Conservation (phyloP, 2,888 invertebrate genomes). For the Plebejus anna region DNA sequence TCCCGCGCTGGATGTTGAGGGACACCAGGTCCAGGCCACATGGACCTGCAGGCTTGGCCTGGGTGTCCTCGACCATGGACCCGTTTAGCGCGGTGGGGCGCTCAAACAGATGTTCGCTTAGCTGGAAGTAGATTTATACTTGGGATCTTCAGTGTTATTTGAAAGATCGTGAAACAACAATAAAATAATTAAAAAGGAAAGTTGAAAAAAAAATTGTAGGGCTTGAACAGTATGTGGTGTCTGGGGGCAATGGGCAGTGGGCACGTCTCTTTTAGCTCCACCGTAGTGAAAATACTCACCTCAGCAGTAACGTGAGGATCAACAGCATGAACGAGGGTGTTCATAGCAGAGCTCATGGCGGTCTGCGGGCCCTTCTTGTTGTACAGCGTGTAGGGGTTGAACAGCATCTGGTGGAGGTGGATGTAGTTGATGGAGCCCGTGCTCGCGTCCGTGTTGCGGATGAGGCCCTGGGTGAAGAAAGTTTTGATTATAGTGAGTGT, state of each 20-base stretch:
- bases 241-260: too few species aligned
- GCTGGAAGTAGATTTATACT: constrained; percentile 53
- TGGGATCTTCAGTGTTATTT: too few species aligned
- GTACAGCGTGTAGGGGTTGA: constrained; percentile 88
- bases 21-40: constrained; percentile 92
- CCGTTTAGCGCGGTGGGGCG: constrained; percentile 45
- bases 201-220: too few species aligned
- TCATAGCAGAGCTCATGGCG: constrained; percentile 77
- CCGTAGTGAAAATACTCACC: constrained; percentile 53
- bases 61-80: background rate
- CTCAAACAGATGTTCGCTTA: constrained; percentile 85
- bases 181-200: too few species aligned
- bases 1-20: constrained; percentile 91
- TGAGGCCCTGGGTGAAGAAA: constrained; percentile 78
- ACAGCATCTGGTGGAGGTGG: constrained; percentile 88
- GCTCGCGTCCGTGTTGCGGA: constrained; percentile 81
- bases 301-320: constrained; percentile 84
- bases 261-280: background rate
- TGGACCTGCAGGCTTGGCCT: constrained; percentile 47
- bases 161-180: too few species aligned
- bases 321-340: constrained; percentile 81
- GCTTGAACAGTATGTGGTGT: constrained; percentile 73
- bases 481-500: constrained; percentile 26
- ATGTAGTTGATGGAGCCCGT: constrained; percentile 81
- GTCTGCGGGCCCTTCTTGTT: constrained; percentile 71